Percentiles rank a stretch among this genome's conserved stretches.
phyloP scores from a whole-genome alignment of 2,797 vertebrate species.

The Atherinosoma microstoma region DNA sequence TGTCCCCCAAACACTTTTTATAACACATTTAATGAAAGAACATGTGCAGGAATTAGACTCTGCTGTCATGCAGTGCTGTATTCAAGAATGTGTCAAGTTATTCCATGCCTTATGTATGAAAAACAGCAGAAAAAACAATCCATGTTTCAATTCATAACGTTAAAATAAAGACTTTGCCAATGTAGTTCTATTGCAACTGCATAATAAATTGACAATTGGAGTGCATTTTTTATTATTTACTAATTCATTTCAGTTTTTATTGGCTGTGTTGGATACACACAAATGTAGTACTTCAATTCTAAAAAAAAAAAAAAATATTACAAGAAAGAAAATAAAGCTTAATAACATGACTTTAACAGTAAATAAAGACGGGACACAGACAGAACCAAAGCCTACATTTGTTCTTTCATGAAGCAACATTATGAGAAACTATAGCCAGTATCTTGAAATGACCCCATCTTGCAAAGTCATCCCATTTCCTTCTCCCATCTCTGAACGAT shows the following conservation, averaged over 20 bases:
- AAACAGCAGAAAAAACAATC: neutral
- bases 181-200: neutral
- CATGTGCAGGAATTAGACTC: conserved; percentile 47
- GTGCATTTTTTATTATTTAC: too few relatives aligned
- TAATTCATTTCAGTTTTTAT: neutral
- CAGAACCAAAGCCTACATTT: neutral
- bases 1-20: conserved; percentile 43
- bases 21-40: conserved; percentile 27
- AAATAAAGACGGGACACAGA: neutral
- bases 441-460: conserved; percentile 53
- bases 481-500: conserved; percentile 65
- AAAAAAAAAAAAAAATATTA: neutral
- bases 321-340: neutral
- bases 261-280: neutral
- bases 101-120: neutral
- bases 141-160: neutral
- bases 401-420: conserved; percentile 24
- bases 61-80: conserved; percentile 14
- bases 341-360: neutral
- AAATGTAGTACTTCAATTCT: neutral
- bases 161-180: neutral
- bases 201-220: neutral
- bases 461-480: conserved; percentile 51
- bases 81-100: neutral
- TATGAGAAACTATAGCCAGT: conserved; percentile 54